Evolutionary conservation across 2,888 invertebrate genomes (phyloP), one percentile per base, ranked within the genome.

Genomic region (Acronicta psi): DNA sequence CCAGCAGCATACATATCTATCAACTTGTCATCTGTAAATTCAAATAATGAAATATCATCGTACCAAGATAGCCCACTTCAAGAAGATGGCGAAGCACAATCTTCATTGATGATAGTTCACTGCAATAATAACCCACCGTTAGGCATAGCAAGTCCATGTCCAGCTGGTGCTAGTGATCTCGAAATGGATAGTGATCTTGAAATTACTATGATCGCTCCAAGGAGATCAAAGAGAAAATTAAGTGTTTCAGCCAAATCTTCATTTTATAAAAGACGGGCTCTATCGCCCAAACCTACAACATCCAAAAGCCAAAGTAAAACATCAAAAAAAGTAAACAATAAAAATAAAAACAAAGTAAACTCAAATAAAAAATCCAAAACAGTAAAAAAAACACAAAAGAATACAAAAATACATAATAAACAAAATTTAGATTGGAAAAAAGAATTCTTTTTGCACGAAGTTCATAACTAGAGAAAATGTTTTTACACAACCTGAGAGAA

Each of bases 391-490:
- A 9, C 17, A 38, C 16, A 17, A 38, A 38, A 10, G 3, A 38
- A 38, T 17, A 38, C 10, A 11, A 17, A 16, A 40, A 17, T 18
- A 40, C 40, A 40, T 40, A 18, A 18, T 18, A 18, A 40, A 18
- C 18, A 18, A 18, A 40, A 25, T 25, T 25, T 25, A 25, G 25
- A 25, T 25, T 25, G 29, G 2, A 40, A 50, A 50, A 41, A 29
- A n/a, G 4, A 31, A 36, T 42, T 42, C 34, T 29, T 29, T 11
- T 29, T 29, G 47, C 1, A 51, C 14, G 23, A 51, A 51, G 23
- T 42, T 41, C 51, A 51, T 42, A 51, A 29, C 40, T 50, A 31
- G 18, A 50, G 40, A 50, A 50, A 50, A 50, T 50, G 31, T 41
- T 18, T 50, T 50, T 41, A 50, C 50, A 40, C 50, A 40, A 31